phyloP scores from a whole-genome alignment of 1,140 invertebrate species.

The Phymorhynchus buccinoides region DNA sequence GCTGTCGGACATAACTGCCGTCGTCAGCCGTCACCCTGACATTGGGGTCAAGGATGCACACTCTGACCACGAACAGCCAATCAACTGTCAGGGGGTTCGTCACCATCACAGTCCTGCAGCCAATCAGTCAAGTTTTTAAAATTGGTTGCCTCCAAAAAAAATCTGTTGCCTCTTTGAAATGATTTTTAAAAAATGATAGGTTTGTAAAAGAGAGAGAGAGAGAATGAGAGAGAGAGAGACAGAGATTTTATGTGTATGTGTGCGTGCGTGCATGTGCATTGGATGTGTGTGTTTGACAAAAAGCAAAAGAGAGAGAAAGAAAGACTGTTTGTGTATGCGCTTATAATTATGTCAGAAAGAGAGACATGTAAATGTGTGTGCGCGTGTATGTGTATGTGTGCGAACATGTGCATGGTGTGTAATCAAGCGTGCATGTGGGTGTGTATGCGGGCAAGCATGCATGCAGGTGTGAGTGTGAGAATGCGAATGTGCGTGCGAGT shows the following conservation, averaged over 20 bases:
- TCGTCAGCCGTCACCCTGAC: conserved; percentile 45
- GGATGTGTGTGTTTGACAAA: not conserved
- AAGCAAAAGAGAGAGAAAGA: not conserved
- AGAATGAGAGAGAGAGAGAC: not conserved
- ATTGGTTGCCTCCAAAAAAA: not conserved
- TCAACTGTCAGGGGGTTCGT: conserved; percentile 54
- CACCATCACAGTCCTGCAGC: conserved; percentile 47
- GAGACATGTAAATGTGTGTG: not conserved
- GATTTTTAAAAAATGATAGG: not conserved
- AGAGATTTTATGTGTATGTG: too few species aligned
- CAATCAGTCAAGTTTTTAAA: not conserved
- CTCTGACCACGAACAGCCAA: conserved; percentile 50
- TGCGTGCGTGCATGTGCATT: not conserved
- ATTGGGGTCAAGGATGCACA: conserved; percentile 47
- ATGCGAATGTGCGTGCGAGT: not conserved
- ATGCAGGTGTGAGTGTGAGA: not conserved
- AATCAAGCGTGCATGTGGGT: not conserved
- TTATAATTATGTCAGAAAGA: too few species aligned
- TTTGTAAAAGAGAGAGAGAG: not conserved
- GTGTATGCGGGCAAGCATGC: not conserved
- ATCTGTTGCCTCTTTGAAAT: not conserved
- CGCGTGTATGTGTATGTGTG: not conserved
- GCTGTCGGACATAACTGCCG: conserved; percentile 38
- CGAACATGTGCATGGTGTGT: not conserved
- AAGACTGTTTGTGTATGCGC: not conserved